Conservation (phyloP, 2,113 vertebrate species). For the Pelecanus crispus region DNA sequence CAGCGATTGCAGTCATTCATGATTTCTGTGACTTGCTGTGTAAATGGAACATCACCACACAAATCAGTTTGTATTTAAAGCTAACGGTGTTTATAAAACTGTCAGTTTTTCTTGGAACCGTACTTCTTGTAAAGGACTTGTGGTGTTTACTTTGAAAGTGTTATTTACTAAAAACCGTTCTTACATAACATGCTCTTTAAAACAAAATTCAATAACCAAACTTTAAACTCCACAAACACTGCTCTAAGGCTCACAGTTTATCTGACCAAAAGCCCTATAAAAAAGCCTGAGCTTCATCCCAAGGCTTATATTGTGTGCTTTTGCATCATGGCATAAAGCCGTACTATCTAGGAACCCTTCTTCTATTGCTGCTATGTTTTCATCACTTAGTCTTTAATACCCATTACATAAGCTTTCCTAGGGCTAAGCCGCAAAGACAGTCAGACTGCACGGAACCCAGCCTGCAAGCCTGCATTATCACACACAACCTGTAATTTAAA, state of each 20-base stretch:
- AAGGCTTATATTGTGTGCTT: not conserved
- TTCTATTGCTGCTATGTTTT: not conserved
- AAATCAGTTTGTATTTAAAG: not conserved
- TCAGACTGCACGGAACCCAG: not conserved
- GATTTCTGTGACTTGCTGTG: not conserved
- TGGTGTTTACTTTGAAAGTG: not conserved
- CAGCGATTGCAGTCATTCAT: not conserved
- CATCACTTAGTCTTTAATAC: not conserved
- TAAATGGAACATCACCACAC: not conserved
- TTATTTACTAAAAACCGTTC: not conserved
- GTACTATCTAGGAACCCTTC: not conserved
- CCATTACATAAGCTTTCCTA: not conserved
- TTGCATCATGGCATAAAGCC: not conserved
- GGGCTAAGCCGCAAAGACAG: not conserved
- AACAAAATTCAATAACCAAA: not conserved
- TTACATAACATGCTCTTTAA: not conserved
- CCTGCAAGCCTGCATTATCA: not conserved
- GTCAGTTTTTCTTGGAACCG: not conserved
- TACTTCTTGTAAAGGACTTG: not conserved
- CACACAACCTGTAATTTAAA: not conserved
- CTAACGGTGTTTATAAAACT: not conserved
- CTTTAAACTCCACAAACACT: not conserved
- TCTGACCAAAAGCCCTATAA: not conserved
- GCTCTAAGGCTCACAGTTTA: not conserved
- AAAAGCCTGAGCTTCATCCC: not conserved